phyloP scores from a whole-genome alignment of 2,888 invertebrate genomes.

The Macrophya annulata region DNA sequence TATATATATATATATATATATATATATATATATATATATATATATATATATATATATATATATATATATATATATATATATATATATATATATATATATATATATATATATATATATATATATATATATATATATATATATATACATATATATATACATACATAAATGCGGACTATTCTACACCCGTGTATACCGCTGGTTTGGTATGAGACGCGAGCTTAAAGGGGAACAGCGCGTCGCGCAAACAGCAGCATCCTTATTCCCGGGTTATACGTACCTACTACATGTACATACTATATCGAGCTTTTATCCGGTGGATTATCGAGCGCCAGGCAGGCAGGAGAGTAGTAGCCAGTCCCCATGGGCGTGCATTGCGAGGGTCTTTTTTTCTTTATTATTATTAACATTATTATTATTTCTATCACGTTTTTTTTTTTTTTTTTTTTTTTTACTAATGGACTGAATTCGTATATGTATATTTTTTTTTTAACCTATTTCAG shows the following conservation, averaged over 20 bases:
- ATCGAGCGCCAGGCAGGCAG: conserved; percentile 47
- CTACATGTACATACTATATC: conserved; percentile 21
- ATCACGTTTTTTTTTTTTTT: neutral
- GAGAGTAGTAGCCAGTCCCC: conserved; percentile 37
- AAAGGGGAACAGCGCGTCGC: conserved; percentile 40
- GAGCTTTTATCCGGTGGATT: conserved; percentile 52
- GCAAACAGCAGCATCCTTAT: conserved; percentile 43
- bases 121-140: neutral
- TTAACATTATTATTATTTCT: neutral
- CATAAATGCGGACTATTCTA: conserved; percentile 14
- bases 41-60: neutral
- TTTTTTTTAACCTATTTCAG: neutral
- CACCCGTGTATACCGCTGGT: neutral
- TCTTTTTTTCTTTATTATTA: conserved; percentile 21
- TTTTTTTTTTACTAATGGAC: neutral
- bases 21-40: neutral
- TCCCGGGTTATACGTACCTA: conserved; percentile 11
- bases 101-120: neutral
- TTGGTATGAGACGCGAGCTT: neutral
- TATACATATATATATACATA: neutral
- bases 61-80: neutral
- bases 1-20: neutral
- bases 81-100: neutral
- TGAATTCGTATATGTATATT: too few relatives aligned
- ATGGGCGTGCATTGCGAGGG: conserved; percentile 52